These are phyloP conservation scores for Pantherophis guttatus DNA, from an alignment of 2,113 vertebrate species.

Conservation along the genomic window DNA sequence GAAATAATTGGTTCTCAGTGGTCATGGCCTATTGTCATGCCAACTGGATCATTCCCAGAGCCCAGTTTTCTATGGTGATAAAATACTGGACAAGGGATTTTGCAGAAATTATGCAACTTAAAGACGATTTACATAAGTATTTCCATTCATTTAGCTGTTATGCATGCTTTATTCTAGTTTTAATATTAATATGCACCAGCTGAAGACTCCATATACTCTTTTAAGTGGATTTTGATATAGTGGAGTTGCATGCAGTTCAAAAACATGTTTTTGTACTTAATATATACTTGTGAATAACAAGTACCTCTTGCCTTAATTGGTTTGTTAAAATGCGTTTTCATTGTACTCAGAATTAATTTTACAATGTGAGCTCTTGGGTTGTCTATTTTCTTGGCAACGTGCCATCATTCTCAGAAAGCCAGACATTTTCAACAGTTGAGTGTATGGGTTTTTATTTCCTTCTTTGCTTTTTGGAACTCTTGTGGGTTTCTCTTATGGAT, in stretches of 20 bases:
- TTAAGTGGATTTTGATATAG: not conserved
- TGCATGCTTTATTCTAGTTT: not conserved
- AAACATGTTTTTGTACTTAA: not conserved
- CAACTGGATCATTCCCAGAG: not conserved
- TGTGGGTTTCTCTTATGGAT: slow-evolving; percentile 21
- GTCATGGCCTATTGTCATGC: not conserved
- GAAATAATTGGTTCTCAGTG: not conserved
- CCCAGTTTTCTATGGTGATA: not conserved
- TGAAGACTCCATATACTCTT: not conserved
- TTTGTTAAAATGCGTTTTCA: not conserved
- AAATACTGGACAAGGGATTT: not conserved
- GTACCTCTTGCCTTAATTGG: not conserved
- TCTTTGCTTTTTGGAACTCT: not conserved
- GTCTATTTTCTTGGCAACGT: slow-evolving; percentile 15
- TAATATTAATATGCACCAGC: not conserved
- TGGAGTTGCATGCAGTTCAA: not conserved
- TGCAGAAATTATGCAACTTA: not conserved
- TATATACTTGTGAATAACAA: not conserved
- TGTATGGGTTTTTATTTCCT: not conserved
- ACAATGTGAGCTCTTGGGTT: slow-evolving; percentile 3
- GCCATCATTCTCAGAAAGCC: slow-evolving; percentile 32
- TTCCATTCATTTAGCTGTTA: not conserved
- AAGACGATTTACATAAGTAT: not conserved
- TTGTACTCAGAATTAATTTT: not conserved
- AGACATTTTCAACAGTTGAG: slow-evolving; percentile 26